Evolutionary conservation across 2,113 vertebrate genomes (phyloP).

Genomic region (Nothoprocta perdicaria): DNA sequence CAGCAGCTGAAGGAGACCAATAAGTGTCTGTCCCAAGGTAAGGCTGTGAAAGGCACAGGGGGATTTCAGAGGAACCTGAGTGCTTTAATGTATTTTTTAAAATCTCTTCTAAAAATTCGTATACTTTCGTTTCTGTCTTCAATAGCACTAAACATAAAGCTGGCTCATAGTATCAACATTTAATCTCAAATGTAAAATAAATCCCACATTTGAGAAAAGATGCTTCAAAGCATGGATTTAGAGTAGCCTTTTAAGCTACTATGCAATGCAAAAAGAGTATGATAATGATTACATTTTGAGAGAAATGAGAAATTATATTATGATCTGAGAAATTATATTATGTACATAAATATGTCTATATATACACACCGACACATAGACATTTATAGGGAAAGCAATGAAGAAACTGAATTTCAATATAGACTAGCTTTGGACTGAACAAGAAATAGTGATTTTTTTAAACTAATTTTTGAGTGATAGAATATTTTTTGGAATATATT

Average conservation of each 20-base stretch:
- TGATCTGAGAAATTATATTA: background rate
- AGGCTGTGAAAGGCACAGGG: background rate
- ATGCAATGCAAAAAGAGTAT: background rate
- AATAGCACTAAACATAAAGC: fast-evolving
- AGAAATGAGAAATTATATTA: background rate
- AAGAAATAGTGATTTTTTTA: background rate
- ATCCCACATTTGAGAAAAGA: background rate
- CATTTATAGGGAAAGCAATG: background rate
- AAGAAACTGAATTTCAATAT: background rate
- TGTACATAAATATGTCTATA: background rate
- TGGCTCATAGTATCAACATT: background rate
- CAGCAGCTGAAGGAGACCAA: background rate
- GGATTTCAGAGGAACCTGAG: background rate
- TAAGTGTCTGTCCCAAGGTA: fast-evolving
- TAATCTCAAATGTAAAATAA: background rate
- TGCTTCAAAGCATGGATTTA: background rate
- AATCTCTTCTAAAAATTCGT: background rate
- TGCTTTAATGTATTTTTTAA: background rate
- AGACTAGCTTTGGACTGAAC: background rate
- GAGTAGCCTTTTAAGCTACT: background rate
- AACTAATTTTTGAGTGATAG: conserved; percentile 41
- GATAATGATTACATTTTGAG: background rate
- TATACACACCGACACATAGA: background rate
- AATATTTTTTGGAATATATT: background rate
- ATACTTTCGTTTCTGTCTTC: background rate